Evolutionary conservation across 2,888 invertebrate species (phyloP).

Genomic region (Eurytoma adleriae): DNA sequence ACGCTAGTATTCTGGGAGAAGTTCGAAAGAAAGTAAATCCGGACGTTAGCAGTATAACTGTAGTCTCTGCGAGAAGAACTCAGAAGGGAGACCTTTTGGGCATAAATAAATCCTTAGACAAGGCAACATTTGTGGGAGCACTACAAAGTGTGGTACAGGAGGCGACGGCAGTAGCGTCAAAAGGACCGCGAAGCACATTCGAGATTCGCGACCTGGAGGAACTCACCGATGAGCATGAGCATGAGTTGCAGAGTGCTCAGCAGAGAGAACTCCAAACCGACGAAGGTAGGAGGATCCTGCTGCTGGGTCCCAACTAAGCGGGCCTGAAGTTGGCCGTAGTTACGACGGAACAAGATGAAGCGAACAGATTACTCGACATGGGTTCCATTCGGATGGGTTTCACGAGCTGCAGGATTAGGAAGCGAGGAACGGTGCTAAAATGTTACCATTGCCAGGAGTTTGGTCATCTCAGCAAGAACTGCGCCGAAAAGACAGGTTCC

Average conservation of each 20-base stretch:
- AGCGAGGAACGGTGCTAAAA: not conserved
- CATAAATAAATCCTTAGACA: not conserved
- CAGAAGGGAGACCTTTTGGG: not conserved
- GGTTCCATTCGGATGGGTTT: not conserved
- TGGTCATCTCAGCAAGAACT: constrained; percentile 44
- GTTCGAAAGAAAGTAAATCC: not conserved
- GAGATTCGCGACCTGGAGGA: not conserved
- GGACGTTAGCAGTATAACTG: not conserved
- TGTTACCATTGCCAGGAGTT: constrained; percentile 42
- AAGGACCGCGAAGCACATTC: not conserved
- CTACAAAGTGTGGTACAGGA: too few species aligned
- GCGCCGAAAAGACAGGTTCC: constrained; percentile 54
- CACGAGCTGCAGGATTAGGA: not conserved
- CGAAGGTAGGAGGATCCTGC: not conserved
- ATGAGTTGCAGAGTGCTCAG: not conserved
- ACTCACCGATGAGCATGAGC: not conserved
- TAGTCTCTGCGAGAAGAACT: not conserved
- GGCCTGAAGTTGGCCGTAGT: not conserved
- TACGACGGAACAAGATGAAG: not conserved
- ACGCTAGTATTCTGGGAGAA: not conserved
- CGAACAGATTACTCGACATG: not conserved
- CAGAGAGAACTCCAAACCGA: not conserved
- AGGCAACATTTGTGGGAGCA: not conserved
- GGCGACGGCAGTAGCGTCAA: too few species aligned
- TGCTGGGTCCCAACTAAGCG: not conserved